These are phyloP conservation scores for Paraplagusia blochii DNA, from an alignment of 2,113 vertebrate species.

Conservation along the genomic window DNA sequence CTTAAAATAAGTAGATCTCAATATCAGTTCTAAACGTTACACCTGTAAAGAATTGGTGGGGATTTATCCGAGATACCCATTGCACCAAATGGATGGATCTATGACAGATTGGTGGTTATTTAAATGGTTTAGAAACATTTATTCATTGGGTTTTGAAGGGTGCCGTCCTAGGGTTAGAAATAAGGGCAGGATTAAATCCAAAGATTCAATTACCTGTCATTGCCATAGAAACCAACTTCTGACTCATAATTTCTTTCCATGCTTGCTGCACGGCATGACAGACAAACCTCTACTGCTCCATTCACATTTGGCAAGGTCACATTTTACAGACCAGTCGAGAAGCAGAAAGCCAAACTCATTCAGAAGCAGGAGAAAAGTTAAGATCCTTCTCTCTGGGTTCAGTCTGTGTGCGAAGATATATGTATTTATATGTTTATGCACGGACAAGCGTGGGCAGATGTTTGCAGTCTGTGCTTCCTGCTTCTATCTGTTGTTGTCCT, in stretches of 20 bases:
- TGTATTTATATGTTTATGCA: slow-evolving; percentile 12
- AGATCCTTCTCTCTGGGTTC: background rate
- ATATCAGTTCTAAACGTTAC: too few species aligned
- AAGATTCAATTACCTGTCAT: slow-evolving; percentile 42
- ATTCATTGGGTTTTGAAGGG: too few species aligned
- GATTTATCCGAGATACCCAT: too few species aligned
- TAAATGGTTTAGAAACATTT: too few species aligned
- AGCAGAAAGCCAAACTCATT: background rate
- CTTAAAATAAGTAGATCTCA: too few species aligned
- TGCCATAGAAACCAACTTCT: slow-evolving; percentile 49
- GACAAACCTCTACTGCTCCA: slow-evolving; percentile 12
- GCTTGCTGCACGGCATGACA: slow-evolving; percentile 17
- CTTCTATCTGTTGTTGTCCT: slow-evolving; percentile 13
- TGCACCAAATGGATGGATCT: too few species aligned
- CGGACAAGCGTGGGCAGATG: slow-evolving; percentile 32
- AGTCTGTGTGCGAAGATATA: slow-evolving; percentile 2
- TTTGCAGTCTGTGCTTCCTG: slow-evolving; percentile 27
- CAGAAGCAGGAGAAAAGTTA: background rate
- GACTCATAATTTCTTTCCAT: slow-evolving; percentile 14
- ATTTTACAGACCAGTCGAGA: background rate
- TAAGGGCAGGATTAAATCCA: slow-evolving; percentile 30
- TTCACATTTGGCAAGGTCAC: background rate
- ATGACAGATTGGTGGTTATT: too few species aligned
- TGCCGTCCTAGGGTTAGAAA: slow-evolving; percentile 16
- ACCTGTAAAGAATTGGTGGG: too few species aligned